These are phyloP conservation scores for Maniola jurtina DNA, from an alignment of 1,140 invertebrate genomes.

Conservation along the genomic window DNA sequence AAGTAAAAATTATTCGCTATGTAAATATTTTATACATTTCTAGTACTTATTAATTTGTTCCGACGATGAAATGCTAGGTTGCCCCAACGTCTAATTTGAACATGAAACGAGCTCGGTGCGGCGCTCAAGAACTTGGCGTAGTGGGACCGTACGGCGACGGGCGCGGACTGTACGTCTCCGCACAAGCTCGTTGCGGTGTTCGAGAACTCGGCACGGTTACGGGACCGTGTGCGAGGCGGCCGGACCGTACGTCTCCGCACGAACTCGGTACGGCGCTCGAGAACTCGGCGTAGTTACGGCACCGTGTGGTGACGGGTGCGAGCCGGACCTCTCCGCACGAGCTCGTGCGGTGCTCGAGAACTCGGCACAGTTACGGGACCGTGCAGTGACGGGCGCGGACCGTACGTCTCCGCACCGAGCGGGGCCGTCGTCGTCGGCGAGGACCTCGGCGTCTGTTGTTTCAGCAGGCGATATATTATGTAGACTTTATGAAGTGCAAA, in stretches of 20 bases:
- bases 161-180: neutral
- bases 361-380: conserved; percentile 20
- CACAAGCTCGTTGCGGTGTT: too few relatives aligned
- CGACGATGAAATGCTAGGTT: conserved; percentile 73
- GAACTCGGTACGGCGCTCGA: conserved; percentile 27
- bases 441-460: conserved; percentile 37
- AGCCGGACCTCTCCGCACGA: conserved; percentile 26
- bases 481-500: conserved; percentile 74
- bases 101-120: conserved; percentile 49
- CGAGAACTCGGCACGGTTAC: neutral
- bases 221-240: conserved; percentile 13
- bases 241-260: conserved; percentile 5
- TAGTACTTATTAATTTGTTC: conserved; percentile 69
- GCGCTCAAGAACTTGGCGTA: conserved; percentile 29
- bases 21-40: conserved; percentile 77
- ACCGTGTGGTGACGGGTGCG: conserved; percentile 17
- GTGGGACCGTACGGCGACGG: conserved; percentile 17
- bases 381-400: conserved; percentile 14
- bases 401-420: conserved; percentile 12
- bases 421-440: neutral
- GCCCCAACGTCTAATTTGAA: conserved; percentile 68
- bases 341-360: conserved; percentile 30
- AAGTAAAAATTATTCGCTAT: conserved; percentile 78
- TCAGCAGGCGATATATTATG: conserved; percentile 65
- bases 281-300: conserved; percentile 23